These are phyloP conservation scores for Brachypteracias leptosomus DNA, from an alignment of 2,113 vertebrate genomes.

Conservation along the genomic window DNA sequence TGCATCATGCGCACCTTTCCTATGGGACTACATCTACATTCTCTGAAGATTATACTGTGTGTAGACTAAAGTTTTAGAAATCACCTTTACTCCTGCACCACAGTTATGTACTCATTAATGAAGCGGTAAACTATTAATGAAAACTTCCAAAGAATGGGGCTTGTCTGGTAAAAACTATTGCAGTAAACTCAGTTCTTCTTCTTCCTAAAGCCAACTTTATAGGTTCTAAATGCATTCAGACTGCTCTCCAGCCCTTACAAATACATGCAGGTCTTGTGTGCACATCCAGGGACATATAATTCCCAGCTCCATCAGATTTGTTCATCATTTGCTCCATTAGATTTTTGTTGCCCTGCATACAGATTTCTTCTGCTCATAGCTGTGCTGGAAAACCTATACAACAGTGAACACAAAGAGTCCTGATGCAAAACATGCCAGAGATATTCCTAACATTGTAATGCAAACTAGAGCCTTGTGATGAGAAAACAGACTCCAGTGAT, in stretches of 20 bases:
- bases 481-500: background rate
- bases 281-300: background rate
- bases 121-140: too few species aligned
- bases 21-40: too few species aligned
- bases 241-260: background rate
- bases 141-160: too few species aligned
- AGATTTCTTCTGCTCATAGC: background rate
- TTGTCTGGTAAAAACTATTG: too few species aligned
- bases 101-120: too few species aligned
- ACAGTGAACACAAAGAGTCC: background rate
- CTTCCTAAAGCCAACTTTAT: background rate
- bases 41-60: too few species aligned
- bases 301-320: background rate
- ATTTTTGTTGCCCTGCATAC: background rate
- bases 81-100: too few species aligned
- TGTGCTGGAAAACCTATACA: background rate
- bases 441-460: background rate
- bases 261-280: background rate
- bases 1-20: too few species aligned
- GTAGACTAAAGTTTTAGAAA: too few species aligned
- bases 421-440: rapidly evolving
- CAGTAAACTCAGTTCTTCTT: too few species aligned
- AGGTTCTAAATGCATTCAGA: background rate
- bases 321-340: too few species aligned
- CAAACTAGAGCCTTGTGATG: background rate